Evolutionary conservation across 1,140 invertebrate genomes (phyloP).

Genomic region (Saxidomus purpurata): DNA sequence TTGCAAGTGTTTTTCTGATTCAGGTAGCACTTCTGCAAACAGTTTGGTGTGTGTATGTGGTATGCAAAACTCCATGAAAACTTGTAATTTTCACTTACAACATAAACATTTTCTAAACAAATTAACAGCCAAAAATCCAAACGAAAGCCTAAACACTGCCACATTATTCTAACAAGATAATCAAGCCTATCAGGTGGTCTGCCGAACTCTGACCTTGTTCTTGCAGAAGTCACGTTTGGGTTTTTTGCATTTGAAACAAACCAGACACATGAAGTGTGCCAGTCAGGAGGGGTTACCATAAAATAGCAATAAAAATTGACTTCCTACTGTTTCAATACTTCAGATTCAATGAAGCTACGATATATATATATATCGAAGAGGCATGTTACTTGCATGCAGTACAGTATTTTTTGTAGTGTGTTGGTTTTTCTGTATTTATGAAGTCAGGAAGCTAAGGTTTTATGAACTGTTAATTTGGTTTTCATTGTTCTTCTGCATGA

Average conservation of each 20-base stretch:
- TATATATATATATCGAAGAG: too few relatives aligned
- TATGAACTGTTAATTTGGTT: too few relatives aligned
- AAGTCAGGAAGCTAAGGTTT: too few relatives aligned
- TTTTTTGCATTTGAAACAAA: conserved; percentile 1
- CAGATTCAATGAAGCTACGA: not conserved
- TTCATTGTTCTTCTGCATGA: too few relatives aligned
- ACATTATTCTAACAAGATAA: not conserved
- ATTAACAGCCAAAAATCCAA: not conserved
- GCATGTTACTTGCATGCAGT: too few relatives aligned
- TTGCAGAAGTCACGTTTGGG: not conserved
- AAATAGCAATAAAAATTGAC: conserved; percentile 32
- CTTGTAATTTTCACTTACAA: not conserved
- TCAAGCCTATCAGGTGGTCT: conserved; percentile 31
- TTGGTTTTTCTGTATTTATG: too few relatives aligned
- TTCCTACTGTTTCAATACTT: conserved; percentile 43
- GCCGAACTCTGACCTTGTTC: conserved; percentile 1
- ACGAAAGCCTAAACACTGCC: not conserved
- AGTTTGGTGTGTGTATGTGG: too few relatives aligned
- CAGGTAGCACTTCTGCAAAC: too few relatives aligned
- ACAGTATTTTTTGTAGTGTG: too few relatives aligned
- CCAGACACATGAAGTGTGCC: conserved; percentile 30
- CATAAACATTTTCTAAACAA: not conserved
- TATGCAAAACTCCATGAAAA: too few relatives aligned
- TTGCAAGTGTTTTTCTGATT: too few relatives aligned
- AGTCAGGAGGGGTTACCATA: not conserved